Evolutionary conservation across 1,140 invertebrate species (phyloP).

Genomic region (Macrosteles quadrilineatus): DNA sequence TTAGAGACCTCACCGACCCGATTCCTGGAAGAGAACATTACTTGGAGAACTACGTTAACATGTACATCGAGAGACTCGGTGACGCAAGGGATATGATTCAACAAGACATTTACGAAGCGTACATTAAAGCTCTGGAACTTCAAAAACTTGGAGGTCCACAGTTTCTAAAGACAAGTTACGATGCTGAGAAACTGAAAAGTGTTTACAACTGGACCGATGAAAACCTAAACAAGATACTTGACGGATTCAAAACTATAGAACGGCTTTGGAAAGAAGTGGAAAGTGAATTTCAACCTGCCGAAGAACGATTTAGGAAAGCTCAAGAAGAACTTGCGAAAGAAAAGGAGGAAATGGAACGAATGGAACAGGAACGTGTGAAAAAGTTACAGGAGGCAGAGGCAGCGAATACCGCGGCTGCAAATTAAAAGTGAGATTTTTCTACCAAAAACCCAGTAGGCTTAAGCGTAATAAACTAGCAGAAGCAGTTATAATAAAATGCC

Average conservation of each 20-base stretch:
- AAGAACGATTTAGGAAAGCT: neutral
- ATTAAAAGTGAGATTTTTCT: too few relatives aligned
- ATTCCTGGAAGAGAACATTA: neutral
- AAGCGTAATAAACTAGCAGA: too few relatives aligned
- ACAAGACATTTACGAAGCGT: constrained; percentile 8
- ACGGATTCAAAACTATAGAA: neutral
- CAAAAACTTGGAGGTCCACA: constrained; percentile 14
- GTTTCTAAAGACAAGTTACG: neutral
- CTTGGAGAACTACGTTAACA: neutral
- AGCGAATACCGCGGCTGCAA: too few relatives aligned
- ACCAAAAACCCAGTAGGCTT: too few relatives aligned
- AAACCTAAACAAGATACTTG: neutral
- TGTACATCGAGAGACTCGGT: neutral
- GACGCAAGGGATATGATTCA: constrained; percentile 10
- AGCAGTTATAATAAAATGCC: too few relatives aligned
- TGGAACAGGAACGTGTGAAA: neutral
- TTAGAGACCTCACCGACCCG: neutral
- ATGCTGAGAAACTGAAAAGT: neutral
- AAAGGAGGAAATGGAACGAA: neutral
- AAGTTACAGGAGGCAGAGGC: neutral
- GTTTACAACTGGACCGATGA: constrained; percentile 7
- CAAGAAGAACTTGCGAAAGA: neutral
- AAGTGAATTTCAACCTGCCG: neutral
- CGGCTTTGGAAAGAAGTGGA: neutral
- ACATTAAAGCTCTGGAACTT: neutral